Evolutionary conservation across 2,797 vertebrate species (phyloP).

Genomic region (Xenentodon cancila): DNA sequence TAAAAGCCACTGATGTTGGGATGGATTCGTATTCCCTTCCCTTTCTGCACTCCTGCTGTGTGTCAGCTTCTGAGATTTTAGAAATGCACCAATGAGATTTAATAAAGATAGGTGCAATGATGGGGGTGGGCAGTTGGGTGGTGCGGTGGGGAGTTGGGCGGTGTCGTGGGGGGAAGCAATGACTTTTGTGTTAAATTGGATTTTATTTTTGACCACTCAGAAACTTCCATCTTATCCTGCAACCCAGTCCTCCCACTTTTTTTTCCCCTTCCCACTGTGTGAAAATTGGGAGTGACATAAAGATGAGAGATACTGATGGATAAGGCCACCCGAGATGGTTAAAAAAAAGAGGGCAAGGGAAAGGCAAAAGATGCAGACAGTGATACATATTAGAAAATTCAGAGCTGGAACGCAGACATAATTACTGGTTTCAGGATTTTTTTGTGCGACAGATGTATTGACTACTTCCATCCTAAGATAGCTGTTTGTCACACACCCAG

Average conservation of each 20-base stretch:
- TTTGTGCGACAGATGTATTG: slow-evolving; percentile 62
- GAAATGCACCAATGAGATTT: slow-evolving; percentile 51
- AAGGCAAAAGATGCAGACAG: slow-evolving; percentile 62
- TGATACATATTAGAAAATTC: slow-evolving; percentile 49
- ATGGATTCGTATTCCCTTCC: neutral
- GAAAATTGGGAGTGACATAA: slow-evolving; percentile 82
- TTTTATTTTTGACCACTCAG: slow-evolving; percentile 80
- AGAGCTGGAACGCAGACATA: slow-evolving; percentile 65
- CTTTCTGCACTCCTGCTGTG: slow-evolving; percentile 39
- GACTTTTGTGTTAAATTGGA: slow-evolving; percentile 64
- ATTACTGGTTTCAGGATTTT: slow-evolving; percentile 69
- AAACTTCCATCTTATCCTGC: slow-evolving; percentile 80
- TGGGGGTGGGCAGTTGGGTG: neutral
- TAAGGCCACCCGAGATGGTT: slow-evolving; percentile 54
- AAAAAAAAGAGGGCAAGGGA: slow-evolving; percentile 60
- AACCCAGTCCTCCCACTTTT: slow-evolving; percentile 78
- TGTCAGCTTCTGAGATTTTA: slow-evolving; percentile 60
- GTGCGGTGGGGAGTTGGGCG: too few relatives aligned
- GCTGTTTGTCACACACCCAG: slow-evolving; percentile 41
- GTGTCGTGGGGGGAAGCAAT: slow-evolving; percentile 6
- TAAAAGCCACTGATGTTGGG: too few relatives aligned
- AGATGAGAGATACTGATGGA: slow-evolving; percentile 78
- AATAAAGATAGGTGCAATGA: slow-evolving; percentile 25
- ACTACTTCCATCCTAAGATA: slow-evolving; percentile 59
- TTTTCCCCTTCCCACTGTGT: slow-evolving; percentile 78